Evolutionary conservation across 2,113 vertebrate species (phyloP).

Genomic region (Aegotheles bennettii): DNA sequence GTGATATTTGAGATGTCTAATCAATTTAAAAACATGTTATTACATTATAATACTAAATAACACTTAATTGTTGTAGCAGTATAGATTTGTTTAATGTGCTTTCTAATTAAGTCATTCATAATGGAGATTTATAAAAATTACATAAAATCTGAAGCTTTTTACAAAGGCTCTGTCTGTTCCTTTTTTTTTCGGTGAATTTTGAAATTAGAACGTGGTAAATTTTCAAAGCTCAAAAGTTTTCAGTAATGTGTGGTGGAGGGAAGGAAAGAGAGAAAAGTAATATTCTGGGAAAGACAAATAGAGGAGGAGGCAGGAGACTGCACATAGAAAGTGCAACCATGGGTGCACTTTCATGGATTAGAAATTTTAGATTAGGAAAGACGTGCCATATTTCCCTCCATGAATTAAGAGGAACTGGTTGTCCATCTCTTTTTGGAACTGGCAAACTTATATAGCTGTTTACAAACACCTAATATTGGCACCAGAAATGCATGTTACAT

Average conservation of each 20-base stretch:
- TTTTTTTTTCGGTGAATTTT: neutral
- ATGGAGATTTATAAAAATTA: neutral
- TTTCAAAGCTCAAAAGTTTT: neutral
- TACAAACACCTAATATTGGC: neutral
- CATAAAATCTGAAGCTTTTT: neutral
- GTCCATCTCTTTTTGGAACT: neutral
- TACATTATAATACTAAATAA: neutral
- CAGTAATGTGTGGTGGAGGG: neutral
- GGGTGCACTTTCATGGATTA: neutral
- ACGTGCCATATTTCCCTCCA: rapidly evolving
- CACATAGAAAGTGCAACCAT: neutral
- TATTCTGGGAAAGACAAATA: neutral
- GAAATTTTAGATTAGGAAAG: neutral
- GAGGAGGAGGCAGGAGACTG: neutral
- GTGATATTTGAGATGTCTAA: conserved; percentile 10
- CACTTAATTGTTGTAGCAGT: neutral
- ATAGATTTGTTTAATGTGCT: neutral
- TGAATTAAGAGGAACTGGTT: neutral
- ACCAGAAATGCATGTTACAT: neutral
- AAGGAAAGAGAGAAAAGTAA: neutral
- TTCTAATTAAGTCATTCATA: neutral
- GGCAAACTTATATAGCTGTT: neutral
- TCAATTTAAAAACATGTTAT: conserved; percentile 1
- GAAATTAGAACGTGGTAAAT: neutral
- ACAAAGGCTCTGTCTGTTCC: neutral